Evolutionary conservation across 2,797 vertebrate genomes (phyloP).

Genomic region (Bucorvus abyssinicus): DNA sequence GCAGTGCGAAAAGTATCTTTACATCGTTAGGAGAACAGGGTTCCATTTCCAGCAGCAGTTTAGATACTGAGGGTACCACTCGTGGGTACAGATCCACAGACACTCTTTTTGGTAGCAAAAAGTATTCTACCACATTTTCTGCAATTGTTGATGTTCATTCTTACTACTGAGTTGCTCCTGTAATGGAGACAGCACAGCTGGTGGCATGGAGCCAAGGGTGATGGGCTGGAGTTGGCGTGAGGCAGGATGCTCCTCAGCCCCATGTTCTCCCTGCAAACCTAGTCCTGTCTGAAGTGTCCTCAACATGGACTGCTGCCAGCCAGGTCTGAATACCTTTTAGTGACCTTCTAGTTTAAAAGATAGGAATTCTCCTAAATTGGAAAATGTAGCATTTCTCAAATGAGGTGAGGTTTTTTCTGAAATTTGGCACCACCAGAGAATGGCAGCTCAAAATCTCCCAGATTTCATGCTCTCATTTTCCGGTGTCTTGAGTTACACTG

Average conservation of each 20-base stretch:
- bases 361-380: not conserved
- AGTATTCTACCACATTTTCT: not conserved
- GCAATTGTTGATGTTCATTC: not conserved
- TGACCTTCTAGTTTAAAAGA: not conserved
- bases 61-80: not conserved
- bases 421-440: not conserved
- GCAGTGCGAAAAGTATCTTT: not conserved
- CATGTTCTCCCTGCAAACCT: not conserved
- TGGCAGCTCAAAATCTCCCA: not conserved
- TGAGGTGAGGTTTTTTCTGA: not conserved
- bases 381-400: not conserved
- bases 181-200: not conserved
- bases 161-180: not conserved
- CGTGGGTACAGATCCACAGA: not conserved
- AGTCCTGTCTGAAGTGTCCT: not conserved
- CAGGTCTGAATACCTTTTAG: not conserved
- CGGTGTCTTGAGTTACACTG: not conserved
- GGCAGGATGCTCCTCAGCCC: not conserved
- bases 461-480: not conserved
- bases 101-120: not conserved
- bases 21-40: not conserved
- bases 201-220: accelerated
- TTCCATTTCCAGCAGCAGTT: not conserved
- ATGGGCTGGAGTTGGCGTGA: not conserved
- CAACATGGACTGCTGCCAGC: not conserved